Base-by-base conservation (phyloP, 2,888 invertebrate genomes). In the Toxonevra muliebris region DNA sequence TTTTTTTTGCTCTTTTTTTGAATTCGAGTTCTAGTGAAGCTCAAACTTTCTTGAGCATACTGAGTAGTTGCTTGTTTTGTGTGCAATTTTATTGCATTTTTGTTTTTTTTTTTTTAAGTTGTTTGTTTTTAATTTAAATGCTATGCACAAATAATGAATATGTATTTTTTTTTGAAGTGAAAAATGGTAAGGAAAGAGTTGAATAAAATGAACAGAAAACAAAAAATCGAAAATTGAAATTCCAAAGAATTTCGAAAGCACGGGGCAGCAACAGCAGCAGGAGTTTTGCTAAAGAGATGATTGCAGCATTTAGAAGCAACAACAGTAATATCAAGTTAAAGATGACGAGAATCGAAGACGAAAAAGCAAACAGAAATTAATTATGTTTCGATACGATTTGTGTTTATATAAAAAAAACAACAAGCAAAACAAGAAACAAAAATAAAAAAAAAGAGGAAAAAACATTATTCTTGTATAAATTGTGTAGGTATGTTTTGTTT, bases 361-460 rank as follows among this genome's bases (percentile, higher is more conserved):
- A 71, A 68, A 74, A 74, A 74, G 72, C 71, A 72, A 74, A 73
- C 74, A 74, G 72, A 74, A 74, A 74, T 74, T 74, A 74, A 74
- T 74, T 74, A 73, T 73, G 71, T 74, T 74, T 74, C 73, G 70
- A 74, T 74, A 73, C 70, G 60, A 68, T 55, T 10, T 48, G 55
- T 57, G 64, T 64, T n/a, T 45, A 20, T 61, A 30, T 50, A 41
- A 40, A 40, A 61, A 17, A 50, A 40, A 11, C 48, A 48, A 61
- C 48, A 48, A 12, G 13, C 20, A 19, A n/a, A 19, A 4, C 20
- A 63, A 54, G 53, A 42, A 63, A 15, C 10, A 45, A 43, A 61
- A 15, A 30, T 15, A 43, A 58, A 58, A n/a, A 42, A 58, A 42
- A 30, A 57, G 7, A 2, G 17, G 7, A 17, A 15, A 42, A 58